A percentile compares a stretch with the other conserved stretches of the same genome.
These are phyloP conservation scores for Intellagama lesueurii DNA, from an alignment of 2,797 vertebrate genomes.

Conservation along the genomic window DNA sequence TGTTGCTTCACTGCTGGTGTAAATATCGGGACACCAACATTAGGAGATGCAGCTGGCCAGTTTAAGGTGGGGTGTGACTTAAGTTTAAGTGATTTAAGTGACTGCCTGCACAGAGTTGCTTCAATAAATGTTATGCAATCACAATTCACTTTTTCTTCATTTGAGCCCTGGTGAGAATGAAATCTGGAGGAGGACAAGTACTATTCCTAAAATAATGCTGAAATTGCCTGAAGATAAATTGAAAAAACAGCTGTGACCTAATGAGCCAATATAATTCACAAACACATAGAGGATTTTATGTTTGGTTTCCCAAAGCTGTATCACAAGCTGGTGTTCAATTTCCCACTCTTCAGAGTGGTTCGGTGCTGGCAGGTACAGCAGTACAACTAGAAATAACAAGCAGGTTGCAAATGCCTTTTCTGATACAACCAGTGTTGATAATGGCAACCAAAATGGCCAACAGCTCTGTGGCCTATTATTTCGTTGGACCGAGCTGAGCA, in stretches of 20 bases:
- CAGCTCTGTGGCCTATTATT: constrained; percentile 18
- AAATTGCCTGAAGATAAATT: background rate
- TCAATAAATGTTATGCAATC: background rate
- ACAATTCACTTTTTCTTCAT: constrained; percentile 27
- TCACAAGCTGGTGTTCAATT: background rate
- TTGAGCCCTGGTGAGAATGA: background rate
- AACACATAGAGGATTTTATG: background rate
- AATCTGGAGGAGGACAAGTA: background rate
- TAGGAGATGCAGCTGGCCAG: constrained; percentile 18
- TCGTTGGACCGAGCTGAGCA: background rate
- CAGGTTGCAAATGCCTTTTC: background rate
- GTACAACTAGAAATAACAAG: background rate
- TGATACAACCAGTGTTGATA: background rate
- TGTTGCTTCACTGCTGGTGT: background rate
- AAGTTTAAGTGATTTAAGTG: background rate
- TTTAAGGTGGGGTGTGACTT: constrained; percentile 10
- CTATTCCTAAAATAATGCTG: background rate
- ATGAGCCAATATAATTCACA: background rate
- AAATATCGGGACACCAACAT: background rate
- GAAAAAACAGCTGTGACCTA: background rate
- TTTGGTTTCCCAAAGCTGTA: background rate
- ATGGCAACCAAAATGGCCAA: background rate
- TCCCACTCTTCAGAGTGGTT: background rate
- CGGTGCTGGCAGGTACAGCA: background rate
- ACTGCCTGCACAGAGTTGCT: background rate